Conservation (phyloP, 2,797 vertebrate species). For the Rallus crepitans region DNA sequence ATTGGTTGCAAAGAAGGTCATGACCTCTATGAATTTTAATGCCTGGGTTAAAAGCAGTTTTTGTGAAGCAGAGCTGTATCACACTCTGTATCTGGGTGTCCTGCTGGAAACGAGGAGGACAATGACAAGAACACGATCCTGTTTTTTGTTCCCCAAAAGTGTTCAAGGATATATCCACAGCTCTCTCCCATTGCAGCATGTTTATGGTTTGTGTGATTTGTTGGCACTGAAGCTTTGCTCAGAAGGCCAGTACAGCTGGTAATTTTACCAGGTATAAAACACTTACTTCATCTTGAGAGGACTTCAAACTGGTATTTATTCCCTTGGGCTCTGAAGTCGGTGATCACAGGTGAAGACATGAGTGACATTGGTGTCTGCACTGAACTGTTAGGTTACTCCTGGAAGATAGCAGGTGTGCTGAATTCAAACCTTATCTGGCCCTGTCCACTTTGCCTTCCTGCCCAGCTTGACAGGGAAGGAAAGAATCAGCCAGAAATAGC, state of each 20-base stretch:
- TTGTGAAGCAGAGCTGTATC: neutral
- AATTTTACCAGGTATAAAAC: neutral
- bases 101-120: neutral
- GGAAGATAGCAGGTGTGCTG: neutral
- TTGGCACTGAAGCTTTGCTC: neutral
- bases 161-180: neutral
- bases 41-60: neutral
- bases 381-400: neutral
- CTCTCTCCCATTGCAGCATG: neutral
- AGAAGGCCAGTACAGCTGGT: neutral
- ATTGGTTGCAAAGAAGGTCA: neutral
- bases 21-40: neutral
- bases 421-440: neutral
- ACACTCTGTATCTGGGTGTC: neutral
- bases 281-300: neutral
- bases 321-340: neutral
- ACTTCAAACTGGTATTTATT: neutral
- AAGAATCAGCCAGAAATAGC: neutral
- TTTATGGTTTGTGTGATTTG: neutral
- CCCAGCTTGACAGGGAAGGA: neutral
- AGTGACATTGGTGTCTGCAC: neutral
- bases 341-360: neutral
- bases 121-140: neutral
- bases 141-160: neutral
- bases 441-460: neutral